Conservation (phyloP, 2,888 invertebrate species). For the Trichacis sp. region DNA sequence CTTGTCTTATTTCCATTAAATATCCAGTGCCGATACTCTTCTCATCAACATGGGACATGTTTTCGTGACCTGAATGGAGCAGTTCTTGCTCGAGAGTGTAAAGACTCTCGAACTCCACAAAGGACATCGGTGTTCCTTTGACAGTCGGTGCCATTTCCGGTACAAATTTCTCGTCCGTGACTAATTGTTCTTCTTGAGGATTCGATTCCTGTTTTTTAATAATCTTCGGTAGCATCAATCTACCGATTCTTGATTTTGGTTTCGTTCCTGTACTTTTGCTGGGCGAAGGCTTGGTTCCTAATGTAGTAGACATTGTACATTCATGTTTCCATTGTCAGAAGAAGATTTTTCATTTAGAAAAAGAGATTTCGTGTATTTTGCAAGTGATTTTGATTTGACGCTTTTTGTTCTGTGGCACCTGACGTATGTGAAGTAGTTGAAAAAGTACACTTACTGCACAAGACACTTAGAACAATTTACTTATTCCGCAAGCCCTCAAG, state of each 20-base stretch:
- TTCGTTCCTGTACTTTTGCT: constrained; percentile 51
- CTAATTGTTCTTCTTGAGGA: background rate
- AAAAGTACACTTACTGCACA: too few relatives aligned
- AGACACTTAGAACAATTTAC: constrained; percentile 7
- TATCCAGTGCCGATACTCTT: constrained; percentile 50
- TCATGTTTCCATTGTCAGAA: constrained; percentile 37
- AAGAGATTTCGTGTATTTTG: too few relatives aligned
- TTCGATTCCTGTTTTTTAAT: constrained; percentile 22
- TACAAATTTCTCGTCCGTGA: constrained; percentile 29
- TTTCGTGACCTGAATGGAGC: constrained; percentile 50
- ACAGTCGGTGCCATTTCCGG: constrained; percentile 53
- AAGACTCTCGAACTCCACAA: constrained; percentile 58
- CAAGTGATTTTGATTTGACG: too few relatives aligned
- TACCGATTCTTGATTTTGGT: constrained; percentile 52
- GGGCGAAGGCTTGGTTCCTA: constrained; percentile 51
- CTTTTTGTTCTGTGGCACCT: too few relatives aligned
- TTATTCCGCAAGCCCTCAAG: constrained; percentile 23
- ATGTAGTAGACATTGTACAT: constrained; percentile 51
- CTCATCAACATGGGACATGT: constrained; percentile 50
- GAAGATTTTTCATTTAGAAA: too few relatives aligned
- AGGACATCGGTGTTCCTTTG: constrained; percentile 49
- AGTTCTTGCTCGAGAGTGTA: constrained; percentile 59
- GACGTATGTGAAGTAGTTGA: too few relatives aligned
- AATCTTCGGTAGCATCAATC: constrained; percentile 46
- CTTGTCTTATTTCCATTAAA: constrained; percentile 52